A percentile compares a stretch with the other conserved stretches of the same genome.
Evolutionary conservation across 1,140 invertebrate genomes (phyloP).

Genomic region (Coelopa frigida): DNA sequence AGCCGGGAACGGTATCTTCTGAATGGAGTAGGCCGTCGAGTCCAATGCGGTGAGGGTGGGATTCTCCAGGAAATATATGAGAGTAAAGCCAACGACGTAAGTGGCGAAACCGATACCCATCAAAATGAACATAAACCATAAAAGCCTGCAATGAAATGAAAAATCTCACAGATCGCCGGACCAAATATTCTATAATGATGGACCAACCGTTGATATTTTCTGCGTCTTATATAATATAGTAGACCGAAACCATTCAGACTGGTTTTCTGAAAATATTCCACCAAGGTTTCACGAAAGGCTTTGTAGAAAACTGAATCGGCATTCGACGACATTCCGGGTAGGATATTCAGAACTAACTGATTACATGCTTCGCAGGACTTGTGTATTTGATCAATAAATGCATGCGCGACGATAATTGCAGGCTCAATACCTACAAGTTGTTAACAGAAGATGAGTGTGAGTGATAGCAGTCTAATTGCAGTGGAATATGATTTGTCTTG

Average conservation of each 20-base stretch:
- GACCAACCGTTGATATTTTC: constrained; percentile 12
- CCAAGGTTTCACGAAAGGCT: constrained; percentile 6
- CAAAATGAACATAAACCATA: constrained; percentile 10
- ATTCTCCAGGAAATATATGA: constrained; percentile 1
- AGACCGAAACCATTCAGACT: constrained; percentile 12
- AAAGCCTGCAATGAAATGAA: constrained; percentile 3
- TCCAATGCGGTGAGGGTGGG: constrained; percentile 5
- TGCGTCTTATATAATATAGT: constrained; percentile 7
- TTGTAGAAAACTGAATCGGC: constrained; percentile 4
- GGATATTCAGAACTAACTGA: too few species aligned
- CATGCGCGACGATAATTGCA: too few species aligned
- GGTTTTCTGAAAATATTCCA: constrained; percentile 14
- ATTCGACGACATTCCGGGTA: too few species aligned
- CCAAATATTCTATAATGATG: neutral
- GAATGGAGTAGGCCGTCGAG: neutral
- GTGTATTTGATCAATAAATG: too few species aligned
- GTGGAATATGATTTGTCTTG: too few species aligned
- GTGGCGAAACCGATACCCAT: constrained; percentile 6
- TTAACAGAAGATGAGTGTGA: too few species aligned
- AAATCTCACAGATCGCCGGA: neutral
- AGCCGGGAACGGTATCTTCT: constrained; percentile 8
- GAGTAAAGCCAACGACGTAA: neutral
- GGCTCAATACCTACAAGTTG: too few species aligned
- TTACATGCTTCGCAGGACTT: too few species aligned
- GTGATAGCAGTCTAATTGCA: too few species aligned